phyloP scores from a whole-genome alignment of 2,888 invertebrate species.

The Parnassius orleans region DNA sequence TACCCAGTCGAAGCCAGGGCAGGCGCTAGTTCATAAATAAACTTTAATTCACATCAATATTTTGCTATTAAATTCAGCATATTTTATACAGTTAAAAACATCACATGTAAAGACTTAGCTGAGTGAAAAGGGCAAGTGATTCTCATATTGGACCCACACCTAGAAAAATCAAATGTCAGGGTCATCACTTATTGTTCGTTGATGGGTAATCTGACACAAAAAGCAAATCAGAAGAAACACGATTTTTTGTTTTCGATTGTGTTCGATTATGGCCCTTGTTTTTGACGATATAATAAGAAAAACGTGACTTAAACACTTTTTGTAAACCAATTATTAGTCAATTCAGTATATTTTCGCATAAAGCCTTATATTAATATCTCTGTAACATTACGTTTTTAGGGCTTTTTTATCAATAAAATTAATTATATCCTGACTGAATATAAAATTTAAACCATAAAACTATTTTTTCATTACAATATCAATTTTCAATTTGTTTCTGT shows the following conservation, averaged over 20 bases:
- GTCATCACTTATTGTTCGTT: slow-evolving; percentile 43
- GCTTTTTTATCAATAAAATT: too few relatives aligned
- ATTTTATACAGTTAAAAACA: slow-evolving; percentile 12
- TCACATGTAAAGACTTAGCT: slow-evolving; percentile 1
- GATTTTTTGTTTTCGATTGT: too few relatives aligned
- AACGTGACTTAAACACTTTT: slow-evolving; percentile 43
- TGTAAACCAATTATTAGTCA: neutral
- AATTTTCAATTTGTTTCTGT: too few relatives aligned
- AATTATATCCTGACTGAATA: too few relatives aligned
- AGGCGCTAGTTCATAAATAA: too few relatives aligned
- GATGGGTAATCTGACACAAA: slow-evolving; percentile 42
- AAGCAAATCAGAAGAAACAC: slow-evolving; percentile 32
- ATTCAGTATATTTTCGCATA: neutral
- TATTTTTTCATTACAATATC: too few relatives aligned
- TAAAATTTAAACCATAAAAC: too few relatives aligned
- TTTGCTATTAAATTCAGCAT: too few relatives aligned
- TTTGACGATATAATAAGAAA: slow-evolving; percentile 33
- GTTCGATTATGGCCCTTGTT: slow-evolving; percentile 25
- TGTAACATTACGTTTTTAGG: too few relatives aligned
- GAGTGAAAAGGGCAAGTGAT: slow-evolving; percentile 50
- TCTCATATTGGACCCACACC: slow-evolving; percentile 47
- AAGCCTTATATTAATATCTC: neutral
- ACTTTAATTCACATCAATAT: too few relatives aligned
- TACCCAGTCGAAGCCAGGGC: too few relatives aligned
- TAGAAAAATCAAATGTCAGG: slow-evolving; percentile 55